Evolutionary conservation across 1,140 invertebrate species (phyloP).

Genomic region (Drosophila arawakana): DNA sequence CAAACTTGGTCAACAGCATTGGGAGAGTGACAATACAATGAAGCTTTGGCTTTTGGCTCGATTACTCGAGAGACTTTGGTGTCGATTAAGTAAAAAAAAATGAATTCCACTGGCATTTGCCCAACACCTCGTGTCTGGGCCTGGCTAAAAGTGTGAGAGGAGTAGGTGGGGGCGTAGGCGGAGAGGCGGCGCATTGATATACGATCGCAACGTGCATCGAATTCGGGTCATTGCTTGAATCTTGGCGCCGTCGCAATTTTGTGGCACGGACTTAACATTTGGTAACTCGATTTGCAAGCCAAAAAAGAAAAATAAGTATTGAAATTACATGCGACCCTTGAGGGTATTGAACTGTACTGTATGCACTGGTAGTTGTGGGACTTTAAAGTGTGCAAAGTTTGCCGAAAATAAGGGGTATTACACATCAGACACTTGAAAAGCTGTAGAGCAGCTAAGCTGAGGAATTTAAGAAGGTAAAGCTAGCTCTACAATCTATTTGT

Average conservation of each 20-base stretch:
- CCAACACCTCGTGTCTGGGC: constrained; percentile 37
- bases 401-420: too few species aligned
- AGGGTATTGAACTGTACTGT: constrained; percentile 62
- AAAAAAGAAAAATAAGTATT: constrained; percentile 39
- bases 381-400: too few species aligned
- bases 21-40: constrained; percentile 59
- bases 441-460: too few species aligned
- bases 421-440: too few species aligned
- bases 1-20: constrained; percentile 50
- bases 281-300: constrained; percentile 70
- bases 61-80: constrained; percentile 51
- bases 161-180: background rate
- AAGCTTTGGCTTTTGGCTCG: constrained; percentile 39
- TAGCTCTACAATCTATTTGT: too few species aligned
- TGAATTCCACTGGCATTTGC: constrained; percentile 58
- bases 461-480: too few species aligned
- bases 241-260: constrained; percentile 14
- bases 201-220: constrained; percentile 73
- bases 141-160: background rate
- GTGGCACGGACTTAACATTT: constrained; percentile 56
- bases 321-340: constrained; percentile 51
- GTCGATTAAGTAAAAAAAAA: constrained; percentile 44
- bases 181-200: constrained; percentile 46
- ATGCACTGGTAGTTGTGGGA: constrained; percentile 1
- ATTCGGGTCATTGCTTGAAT: constrained; percentile 71